Evolutionary conservation across 2,797 vertebrate species (phyloP).

Genomic region (Hylomyscus alleni): DNA sequence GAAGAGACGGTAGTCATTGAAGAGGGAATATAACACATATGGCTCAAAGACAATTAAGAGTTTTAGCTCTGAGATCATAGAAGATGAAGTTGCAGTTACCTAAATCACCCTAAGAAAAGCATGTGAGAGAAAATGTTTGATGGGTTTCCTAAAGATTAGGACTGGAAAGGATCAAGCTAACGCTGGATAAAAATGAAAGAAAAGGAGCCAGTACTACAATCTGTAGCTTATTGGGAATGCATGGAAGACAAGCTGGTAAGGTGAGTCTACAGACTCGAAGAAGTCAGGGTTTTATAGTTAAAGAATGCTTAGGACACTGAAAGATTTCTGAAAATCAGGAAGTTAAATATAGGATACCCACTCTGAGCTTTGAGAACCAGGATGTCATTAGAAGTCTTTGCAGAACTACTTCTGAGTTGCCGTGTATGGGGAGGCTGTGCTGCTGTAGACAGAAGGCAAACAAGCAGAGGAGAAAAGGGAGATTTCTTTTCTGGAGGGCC

Average conservation of each 20-base stretch:
- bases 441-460: background rate
- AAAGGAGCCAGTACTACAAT: background rate
- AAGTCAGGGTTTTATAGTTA: background rate
- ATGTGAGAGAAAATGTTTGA: background rate
- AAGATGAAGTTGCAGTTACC: background rate
- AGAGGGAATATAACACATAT: background rate
- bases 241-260: background rate
- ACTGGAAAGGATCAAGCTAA: background rate
- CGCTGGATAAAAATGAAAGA: background rate
- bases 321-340: background rate
- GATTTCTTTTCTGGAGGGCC: background rate
- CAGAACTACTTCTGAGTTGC: background rate
- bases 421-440: background rate
- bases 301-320: background rate
- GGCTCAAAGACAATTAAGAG: conserved; percentile 14
- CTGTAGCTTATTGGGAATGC: background rate
- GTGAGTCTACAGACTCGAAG: background rate
- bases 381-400: background rate
- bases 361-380: background rate
- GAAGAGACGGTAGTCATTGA: background rate
- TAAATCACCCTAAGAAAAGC: conserved; percentile 11
- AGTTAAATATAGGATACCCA: background rate
- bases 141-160: background rate
- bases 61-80: background rate
- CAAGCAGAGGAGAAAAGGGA: background rate